Evolutionary conservation across 2,888 invertebrate species (phyloP).

Genomic region (Keiferia lycopersicella): DNA sequence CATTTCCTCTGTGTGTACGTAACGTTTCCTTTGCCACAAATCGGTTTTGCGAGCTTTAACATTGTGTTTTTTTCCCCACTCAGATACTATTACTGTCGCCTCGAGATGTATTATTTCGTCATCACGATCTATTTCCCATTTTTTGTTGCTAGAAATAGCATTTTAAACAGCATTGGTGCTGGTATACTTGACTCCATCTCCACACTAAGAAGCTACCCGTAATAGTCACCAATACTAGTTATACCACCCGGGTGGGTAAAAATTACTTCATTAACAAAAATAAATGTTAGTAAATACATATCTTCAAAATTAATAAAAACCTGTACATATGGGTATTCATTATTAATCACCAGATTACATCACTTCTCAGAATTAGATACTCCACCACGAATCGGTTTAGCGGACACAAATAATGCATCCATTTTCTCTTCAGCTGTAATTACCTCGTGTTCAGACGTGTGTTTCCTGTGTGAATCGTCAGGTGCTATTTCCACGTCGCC

Average conservation of each 20-base stretch:
- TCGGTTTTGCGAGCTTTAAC: slow-evolving; percentile 6
- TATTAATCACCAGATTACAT: not conserved
- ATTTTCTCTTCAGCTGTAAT: slow-evolving; percentile 29
- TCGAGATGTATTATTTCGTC: slow-evolving; percentile 4
- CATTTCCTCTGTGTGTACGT: slow-evolving; percentile 14
- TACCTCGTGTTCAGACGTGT: slow-evolving; percentile 37
- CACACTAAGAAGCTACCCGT: too few relatives aligned
- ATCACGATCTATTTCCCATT: not conserved
- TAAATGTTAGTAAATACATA: too few relatives aligned
- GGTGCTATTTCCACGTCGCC: slow-evolving; percentile 71
- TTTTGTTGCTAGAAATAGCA: too few relatives aligned
- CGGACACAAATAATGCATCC: slow-evolving; percentile 1
- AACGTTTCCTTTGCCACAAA: slow-evolving; percentile 5
- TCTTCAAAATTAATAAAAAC: not conserved
- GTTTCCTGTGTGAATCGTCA: slow-evolving; percentile 60
- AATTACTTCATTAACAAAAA: too few relatives aligned
- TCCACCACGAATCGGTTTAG: not conserved
- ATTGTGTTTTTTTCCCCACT: slow-evolving; percentile 25
- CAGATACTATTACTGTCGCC: slow-evolving; percentile 24
- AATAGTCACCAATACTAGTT: too few relatives aligned
- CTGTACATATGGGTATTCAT: too few relatives aligned
- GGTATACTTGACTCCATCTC: too few relatives aligned
- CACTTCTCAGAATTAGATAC: slow-evolving; percentile 2
- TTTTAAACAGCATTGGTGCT: too few relatives aligned
- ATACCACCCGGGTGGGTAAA: too few relatives aligned